phyloP scores from a whole-genome alignment of 2,888 invertebrate species.

The Nomada ferruginata region DNA sequence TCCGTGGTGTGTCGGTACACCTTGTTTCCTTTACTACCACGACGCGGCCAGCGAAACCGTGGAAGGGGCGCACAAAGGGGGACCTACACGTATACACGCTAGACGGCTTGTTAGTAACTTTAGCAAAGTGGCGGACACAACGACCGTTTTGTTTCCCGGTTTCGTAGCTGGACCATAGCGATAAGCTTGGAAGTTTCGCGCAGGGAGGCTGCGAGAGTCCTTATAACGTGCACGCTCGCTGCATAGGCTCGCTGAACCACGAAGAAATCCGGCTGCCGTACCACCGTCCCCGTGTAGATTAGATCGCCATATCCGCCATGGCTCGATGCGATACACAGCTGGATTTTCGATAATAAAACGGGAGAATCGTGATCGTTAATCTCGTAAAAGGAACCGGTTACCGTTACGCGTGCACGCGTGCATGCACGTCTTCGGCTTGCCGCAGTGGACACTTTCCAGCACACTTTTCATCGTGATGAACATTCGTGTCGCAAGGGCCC shows the following conservation, averaged over 20 bases:
- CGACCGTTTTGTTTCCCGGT: conserved; percentile 53
- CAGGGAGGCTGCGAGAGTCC: conserved; percentile 15
- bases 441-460: not conserved
- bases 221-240: conserved; percentile 29
- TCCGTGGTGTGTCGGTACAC: conserved; percentile 50
- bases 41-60: conserved; percentile 9
- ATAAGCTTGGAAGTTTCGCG: conserved; percentile 38
- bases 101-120: conserved; percentile 53
- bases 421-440: not conserved
- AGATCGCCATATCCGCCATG: conserved; percentile 57
- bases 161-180: conserved; percentile 47
- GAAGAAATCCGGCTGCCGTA: conserved; percentile 57
- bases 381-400: conserved; percentile 47
- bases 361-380: conserved; percentile 50
- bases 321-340: conserved; percentile 48
- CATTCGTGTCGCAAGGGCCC: no score
- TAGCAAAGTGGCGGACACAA: conserved; percentile 37
- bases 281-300: conserved; percentile 53
- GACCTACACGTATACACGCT: conserved; percentile 9
- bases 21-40: conserved; percentile 12
- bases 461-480: not conserved
- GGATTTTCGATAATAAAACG: conserved; percentile 61
- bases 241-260: conserved; percentile 51
- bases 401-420: conserved; percentile 29
- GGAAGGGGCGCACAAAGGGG: not conserved